These are phyloP conservation scores for Noctua janthe DNA, from an alignment of 2,888 invertebrate species.

Conservation along the genomic window DNA sequence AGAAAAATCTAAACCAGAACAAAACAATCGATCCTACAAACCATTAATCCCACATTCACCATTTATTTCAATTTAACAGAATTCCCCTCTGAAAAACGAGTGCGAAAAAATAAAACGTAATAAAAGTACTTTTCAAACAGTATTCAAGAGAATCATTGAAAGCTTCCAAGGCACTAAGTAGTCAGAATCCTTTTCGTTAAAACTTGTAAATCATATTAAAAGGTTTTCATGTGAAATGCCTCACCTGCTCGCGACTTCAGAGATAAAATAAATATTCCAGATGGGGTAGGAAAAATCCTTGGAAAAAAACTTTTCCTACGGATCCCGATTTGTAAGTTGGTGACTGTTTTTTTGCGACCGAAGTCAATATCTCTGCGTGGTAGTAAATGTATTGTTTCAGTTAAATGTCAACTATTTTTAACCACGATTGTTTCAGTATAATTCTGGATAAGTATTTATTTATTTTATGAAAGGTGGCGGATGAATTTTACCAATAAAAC, in stretches of 20 bases:
- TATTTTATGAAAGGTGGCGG: not conserved
- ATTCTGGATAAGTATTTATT: not conserved
- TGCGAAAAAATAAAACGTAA: conserved; percentile 37
- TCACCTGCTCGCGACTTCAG: conserved; percentile 71
- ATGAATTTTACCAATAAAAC: not conserved
- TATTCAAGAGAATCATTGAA: conserved; percentile 65
- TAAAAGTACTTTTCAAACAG: conserved; percentile 60
- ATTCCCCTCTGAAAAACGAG: not conserved
- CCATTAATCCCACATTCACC: conserved; percentile 19
- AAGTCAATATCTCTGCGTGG: not conserved
- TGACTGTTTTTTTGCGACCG: not conserved
- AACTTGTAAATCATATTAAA: conserved; percentile 78
- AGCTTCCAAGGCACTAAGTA: conserved; percentile 70
- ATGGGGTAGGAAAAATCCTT: conserved; percentile 54
- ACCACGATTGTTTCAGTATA: not conserved
- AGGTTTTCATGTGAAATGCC: conserved; percentile 73
- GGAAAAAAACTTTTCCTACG: conserved; percentile 41
- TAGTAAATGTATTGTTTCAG: not conserved
- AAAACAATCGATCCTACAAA: conserved; percentile 6
- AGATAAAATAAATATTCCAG: conserved; percentile 70
- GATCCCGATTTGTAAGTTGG: conserved; percentile 44
- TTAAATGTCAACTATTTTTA: too few relatives aligned
- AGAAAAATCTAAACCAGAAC: not conserved
- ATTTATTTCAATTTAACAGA: conserved; percentile 29
- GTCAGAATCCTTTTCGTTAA: conserved; percentile 70